These are phyloP conservation scores for Dipodomys ordii DNA, from an alignment of 2,113 vertebrate species.

Conservation along the genomic window DNA sequence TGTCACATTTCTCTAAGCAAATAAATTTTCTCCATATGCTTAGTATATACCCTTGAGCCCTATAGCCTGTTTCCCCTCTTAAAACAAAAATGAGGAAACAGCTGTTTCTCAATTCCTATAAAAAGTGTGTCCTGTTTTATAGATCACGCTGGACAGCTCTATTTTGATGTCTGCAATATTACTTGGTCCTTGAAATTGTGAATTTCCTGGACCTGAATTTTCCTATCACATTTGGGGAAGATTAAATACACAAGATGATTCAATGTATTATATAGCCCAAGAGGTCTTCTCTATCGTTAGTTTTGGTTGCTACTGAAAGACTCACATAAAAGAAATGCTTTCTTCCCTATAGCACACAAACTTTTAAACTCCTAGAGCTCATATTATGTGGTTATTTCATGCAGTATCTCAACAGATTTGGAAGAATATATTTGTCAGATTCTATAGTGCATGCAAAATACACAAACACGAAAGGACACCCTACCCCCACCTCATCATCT, in stretches of 20 bases:
- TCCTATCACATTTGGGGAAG: constrained; percentile 51
- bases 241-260: constrained; percentile 62
- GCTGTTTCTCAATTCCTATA: constrained; percentile 75
- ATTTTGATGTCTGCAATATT: constrained; percentile 74
- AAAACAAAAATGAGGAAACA: constrained; percentile 74
- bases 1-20: constrained; percentile 74
- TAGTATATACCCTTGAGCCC: constrained; percentile 63
- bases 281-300: constrained; percentile 24
- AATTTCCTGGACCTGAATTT: constrained; percentile 69
- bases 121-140: constrained; percentile 72
- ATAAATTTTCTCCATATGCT: constrained; percentile 71
- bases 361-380: neutral
- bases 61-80: constrained; percentile 61
- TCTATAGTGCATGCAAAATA: neutral
- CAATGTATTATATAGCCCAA: neutral
- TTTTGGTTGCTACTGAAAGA: constrained; percentile 55
- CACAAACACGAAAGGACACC: neutral
- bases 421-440: neutral
- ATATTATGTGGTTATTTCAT: neutral
- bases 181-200: constrained; percentile 71
- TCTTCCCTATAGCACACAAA: constrained; percentile 28
- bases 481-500: neutral
- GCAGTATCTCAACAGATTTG: constrained; percentile 7
- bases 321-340: constrained; percentile 18
- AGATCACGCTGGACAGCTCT: constrained; percentile 71